Conservation (phyloP, 2,797 vertebrate genomes). For the Lophius americanus region DNA sequence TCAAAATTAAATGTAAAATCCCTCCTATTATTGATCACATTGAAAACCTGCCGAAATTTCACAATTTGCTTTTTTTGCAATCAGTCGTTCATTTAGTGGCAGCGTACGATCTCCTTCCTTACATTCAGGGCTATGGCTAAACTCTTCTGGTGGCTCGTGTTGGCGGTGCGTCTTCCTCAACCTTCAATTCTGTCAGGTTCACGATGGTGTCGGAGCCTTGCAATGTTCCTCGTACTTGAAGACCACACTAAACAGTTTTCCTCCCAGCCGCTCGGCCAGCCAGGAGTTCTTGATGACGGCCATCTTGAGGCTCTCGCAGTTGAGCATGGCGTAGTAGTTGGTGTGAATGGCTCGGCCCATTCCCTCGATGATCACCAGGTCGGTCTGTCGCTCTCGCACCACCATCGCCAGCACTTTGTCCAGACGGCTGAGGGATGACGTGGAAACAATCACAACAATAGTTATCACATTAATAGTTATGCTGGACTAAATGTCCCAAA, state of each 20-base stretch:
- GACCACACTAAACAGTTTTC: conserved; percentile 97
- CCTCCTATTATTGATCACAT: conserved; percentile 20
- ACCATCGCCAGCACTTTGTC: conserved; percentile 91
- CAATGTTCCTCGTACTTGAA: conserved; percentile 92
- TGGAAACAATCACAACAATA: background rate
- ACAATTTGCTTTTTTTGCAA: conserved; percentile 16
- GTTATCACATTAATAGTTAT: too few species aligned
- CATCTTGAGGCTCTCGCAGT: conserved; percentile 96
- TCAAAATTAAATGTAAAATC: conserved; percentile 33
- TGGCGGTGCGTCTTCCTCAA: background rate
- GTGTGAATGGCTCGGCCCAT: conserved; percentile 99
- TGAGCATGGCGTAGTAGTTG: conserved; percentile 91
- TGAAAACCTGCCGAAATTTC: conserved; percentile 5
- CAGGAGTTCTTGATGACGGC: conserved; percentile 98
- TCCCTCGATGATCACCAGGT: conserved; percentile 97
- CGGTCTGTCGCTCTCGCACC: conserved; percentile 89
- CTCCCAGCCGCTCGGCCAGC: conserved; percentile 94
- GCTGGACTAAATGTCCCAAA: too few species aligned
- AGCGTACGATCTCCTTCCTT: conserved; percentile 19
- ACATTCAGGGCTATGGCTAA: conserved; percentile 52
- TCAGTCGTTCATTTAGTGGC: conserved; percentile 5
- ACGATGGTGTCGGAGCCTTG: conserved; percentile 34
- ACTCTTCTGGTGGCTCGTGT: background rate
- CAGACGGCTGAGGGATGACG: conserved; percentile 83
- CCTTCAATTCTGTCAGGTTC: background rate